phyloP scores from a whole-genome alignment of 2,113 vertebrate genomes.

The Eidolon helvum region DNA sequence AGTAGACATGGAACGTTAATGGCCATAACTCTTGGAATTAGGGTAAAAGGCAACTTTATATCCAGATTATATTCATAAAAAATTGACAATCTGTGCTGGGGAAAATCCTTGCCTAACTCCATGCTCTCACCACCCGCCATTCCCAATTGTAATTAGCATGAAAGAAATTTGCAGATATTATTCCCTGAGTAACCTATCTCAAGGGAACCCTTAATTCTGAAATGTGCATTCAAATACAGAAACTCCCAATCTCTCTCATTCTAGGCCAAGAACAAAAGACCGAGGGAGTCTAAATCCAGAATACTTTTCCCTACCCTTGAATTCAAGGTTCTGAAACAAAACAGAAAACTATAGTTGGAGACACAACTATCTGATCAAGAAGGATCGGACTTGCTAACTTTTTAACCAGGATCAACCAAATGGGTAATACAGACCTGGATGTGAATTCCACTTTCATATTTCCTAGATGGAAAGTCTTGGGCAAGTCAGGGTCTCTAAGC shows the following conservation, averaged over 20 bases:
- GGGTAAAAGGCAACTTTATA: not conserved
- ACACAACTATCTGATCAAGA: not conserved
- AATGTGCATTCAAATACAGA: not conserved
- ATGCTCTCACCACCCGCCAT: not conserved
- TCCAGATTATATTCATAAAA: not conserved
- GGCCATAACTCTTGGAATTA: not conserved
- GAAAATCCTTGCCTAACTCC: not conserved
- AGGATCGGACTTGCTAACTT: slow-evolving; percentile 3
- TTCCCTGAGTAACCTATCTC: not conserved
- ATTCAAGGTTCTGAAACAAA: slow-evolving; percentile 2
- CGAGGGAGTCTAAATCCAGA: not conserved
- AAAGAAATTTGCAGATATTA: not conserved
- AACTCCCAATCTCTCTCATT: not conserved
- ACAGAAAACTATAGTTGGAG: not conserved
- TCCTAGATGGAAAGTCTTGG: not conserved
- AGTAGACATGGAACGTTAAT: not conserved
- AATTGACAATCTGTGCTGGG: not conserved
- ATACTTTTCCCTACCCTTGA: not conserved
- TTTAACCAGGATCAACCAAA: not conserved
- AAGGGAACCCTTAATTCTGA: not conserved
- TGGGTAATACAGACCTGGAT: not conserved
- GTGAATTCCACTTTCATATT: not conserved
- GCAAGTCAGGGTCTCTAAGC: not conserved
- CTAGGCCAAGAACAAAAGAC: not conserved
- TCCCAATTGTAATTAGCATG: not conserved